Conservation (phyloP, 2,888 invertebrate genomes). For the Notocelia uddmanniana region DNA sequence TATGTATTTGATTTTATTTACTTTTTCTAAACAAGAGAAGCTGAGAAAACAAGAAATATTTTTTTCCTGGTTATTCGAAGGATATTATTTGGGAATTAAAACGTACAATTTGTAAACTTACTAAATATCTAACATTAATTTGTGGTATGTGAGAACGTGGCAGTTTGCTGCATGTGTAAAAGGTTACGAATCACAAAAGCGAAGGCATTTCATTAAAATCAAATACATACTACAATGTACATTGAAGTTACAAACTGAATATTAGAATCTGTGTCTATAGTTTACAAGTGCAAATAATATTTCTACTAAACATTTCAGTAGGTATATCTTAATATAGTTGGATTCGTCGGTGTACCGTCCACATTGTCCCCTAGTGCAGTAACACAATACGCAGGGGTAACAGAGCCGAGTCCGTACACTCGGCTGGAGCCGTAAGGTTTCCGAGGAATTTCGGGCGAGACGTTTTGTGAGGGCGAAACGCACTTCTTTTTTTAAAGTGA, state of each 20-base stretch:
- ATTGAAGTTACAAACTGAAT: neutral
- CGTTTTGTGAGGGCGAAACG: conserved; percentile 53
- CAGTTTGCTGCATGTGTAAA: too few species aligned
- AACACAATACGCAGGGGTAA: conserved; percentile 52
- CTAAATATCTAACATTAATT: neutral
- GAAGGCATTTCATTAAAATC: too few species aligned
- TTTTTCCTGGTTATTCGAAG: neutral
- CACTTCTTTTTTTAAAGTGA: conserved; percentile 45
- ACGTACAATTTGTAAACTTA: neutral
- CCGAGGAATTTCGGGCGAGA: conserved; percentile 56
- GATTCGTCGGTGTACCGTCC: conserved; percentile 19
- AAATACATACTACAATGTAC: too few species aligned
- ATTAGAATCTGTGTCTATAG: neutral
- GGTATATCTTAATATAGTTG: neutral
- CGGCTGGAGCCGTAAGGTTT: conserved; percentile 60
- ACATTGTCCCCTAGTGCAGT: conserved; percentile 49
- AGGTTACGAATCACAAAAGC: too few species aligned
- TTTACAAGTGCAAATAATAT: too few species aligned
- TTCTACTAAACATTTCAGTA: neutral
- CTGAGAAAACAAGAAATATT: neutral
- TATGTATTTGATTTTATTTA: too few species aligned
- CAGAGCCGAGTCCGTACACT: conserved; percentile 63
- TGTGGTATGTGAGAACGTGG: too few species aligned
- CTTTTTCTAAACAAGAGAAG: too few species aligned
- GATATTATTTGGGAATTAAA: neutral